A percentile compares a stretch with the other conserved stretches of the same genome.
Conservation (phyloP, 2,888 invertebrate species). For the Actias luna region DNA sequence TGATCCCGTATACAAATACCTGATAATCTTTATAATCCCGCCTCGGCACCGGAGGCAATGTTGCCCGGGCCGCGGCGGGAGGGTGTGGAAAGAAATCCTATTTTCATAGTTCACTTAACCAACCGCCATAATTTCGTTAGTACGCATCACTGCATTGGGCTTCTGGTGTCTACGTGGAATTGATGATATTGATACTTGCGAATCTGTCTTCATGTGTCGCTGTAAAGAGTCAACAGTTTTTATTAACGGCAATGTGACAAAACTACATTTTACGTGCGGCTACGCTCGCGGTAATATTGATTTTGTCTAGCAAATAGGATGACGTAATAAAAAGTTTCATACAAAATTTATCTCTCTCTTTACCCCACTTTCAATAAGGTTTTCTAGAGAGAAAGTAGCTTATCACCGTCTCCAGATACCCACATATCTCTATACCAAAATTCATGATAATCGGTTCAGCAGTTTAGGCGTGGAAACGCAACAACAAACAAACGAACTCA, state of each 20-base stretch:
- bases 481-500: no score
- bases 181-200: constrained; percentile 52
- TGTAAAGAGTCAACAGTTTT: background rate
- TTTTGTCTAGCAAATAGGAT: no score
- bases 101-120: constrained; percentile 81
- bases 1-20: constrained; percentile 52
- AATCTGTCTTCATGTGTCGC: background rate
- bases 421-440: no score
- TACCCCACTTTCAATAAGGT: no score
- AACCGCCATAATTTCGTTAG: constrained; percentile 74
- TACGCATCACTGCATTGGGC: constrained; percentile 72
- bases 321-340: no score
- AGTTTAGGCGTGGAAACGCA: no score
- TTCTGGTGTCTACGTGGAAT: constrained; percentile 51
- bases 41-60: constrained; percentile 54
- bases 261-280: no score
- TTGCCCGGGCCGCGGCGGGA: constrained; percentile 30
- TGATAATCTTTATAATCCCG: constrained; percentile 73
- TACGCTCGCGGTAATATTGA: no score
- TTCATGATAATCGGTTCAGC: no score
- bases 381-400: no score
- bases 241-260: background rate
- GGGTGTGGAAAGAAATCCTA: constrained; percentile 72
- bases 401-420: no score
- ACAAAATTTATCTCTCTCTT: no score